Conservation (phyloP, 1,140 invertebrate species). For the Aphelinus atriplicis region DNA sequence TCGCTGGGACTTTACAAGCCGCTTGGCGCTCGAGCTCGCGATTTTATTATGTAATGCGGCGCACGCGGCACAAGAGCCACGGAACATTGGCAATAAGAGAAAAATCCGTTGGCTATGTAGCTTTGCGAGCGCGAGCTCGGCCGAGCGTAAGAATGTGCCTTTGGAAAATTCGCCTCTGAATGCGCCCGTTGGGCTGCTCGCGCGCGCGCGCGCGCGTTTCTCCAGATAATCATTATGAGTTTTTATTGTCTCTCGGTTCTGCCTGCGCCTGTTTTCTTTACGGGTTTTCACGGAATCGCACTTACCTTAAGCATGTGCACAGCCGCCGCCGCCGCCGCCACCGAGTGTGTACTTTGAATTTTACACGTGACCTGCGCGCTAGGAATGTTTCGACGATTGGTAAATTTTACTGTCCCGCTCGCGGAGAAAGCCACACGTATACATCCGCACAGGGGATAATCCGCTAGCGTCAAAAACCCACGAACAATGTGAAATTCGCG, state of each 20-base stretch:
- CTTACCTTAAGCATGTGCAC: not conserved
- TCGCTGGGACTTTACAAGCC: not conserved
- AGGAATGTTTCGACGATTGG: constrained; percentile 28
- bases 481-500: too few relatives aligned
- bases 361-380: constrained; percentile 27
- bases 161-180: constrained; percentile 28
- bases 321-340: not conserved
- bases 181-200: not conserved
- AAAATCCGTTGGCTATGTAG: constrained; percentile 8
- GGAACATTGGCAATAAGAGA: constrained; percentile 32
- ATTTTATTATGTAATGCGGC: constrained; percentile 27
- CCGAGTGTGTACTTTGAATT: constrained; percentile 28
- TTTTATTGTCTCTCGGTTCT: constrained; percentile 33
- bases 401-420: constrained; percentile 24
- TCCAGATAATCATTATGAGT: constrained; percentile 20
- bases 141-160: not conserved
- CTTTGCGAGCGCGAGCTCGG: not conserved
- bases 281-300: constrained; percentile 38
- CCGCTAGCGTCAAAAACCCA: too few relatives aligned
- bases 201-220: not conserved
- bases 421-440: not conserved
- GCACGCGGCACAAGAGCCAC: not conserved
- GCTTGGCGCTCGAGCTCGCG: constrained; percentile 2
- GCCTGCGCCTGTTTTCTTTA: constrained; percentile 31
- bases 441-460: too few relatives aligned